These are phyloP conservation scores for Pyrocoelia pectoralis DNA, from an alignment of 2,888 invertebrate genomes.

Conservation along the genomic window DNA sequence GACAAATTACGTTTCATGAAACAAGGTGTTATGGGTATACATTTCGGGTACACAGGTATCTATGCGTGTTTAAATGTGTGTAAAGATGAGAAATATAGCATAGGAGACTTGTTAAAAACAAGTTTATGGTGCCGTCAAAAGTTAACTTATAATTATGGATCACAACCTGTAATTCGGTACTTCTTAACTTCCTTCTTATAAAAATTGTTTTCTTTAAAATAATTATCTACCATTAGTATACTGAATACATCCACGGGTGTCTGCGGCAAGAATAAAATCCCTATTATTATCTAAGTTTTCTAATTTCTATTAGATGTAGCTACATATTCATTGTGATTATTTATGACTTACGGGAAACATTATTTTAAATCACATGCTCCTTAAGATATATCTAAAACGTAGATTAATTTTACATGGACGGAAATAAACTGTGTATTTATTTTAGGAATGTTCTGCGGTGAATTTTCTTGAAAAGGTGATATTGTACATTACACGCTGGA, in stretches of 20 bases:
- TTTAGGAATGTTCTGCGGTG: too few species aligned
- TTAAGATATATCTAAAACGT: background rate
- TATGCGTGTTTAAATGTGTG: conserved; percentile 12
- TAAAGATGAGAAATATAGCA: conserved; percentile 4
- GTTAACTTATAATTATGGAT: conserved; percentile 29
- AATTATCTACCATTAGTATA: conserved; percentile 23
- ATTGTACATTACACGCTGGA: too few species aligned
- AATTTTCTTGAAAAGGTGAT: too few species aligned
- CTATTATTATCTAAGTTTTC: conserved; percentile 2
- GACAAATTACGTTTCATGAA: conserved; percentile 1
- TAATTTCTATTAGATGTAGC: background rate
- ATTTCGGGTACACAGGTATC: too few species aligned
- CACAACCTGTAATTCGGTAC: conserved; percentile 28
- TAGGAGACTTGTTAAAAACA: conserved; percentile 25
- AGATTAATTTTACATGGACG: background rate
- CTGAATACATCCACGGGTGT: conserved; percentile 1
- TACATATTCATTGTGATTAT: background rate
- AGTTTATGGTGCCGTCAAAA: conserved; percentile 31
- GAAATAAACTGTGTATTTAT: background rate
- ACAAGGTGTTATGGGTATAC: background rate
- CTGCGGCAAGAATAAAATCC: background rate
- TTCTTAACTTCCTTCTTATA: conserved; percentile 22
- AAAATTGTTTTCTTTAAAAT: conserved; percentile 29
- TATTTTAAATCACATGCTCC: background rate
- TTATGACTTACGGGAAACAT: conserved; percentile 2